Base-by-base conservation (phyloP, 1,140 invertebrate genomes). In the Wasmannia auropunctata region DNA sequence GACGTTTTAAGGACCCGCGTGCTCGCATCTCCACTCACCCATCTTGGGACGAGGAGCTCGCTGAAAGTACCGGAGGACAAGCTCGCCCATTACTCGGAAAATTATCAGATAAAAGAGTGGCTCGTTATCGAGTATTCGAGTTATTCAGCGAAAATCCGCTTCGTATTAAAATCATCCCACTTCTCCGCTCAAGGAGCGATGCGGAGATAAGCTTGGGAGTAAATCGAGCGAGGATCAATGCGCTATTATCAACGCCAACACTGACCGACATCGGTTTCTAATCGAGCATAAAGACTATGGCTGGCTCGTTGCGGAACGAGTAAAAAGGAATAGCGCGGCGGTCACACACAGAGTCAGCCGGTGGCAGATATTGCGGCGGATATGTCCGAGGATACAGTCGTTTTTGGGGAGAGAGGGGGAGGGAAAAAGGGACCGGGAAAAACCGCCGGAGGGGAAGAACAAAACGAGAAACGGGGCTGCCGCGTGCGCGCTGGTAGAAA, bases 271-370 rank as follows among this genome's bases (percentile, higher is more conserved):
- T 83, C 70, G 67, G 60, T 80, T 89, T 85, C 88, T 89, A 89
- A 90, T 89, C 85, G 88, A 79, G 74, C 62, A 62, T 90, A 74
- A 90, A 90, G 87, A 25, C 22, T 6, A n/a, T n/a, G n/a, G 60
- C 34, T 76, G 67, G 69, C 67, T 88, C 75, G 63, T 83, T 43
- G 67, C 77, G 60, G 65, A 84, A 37, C 22, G 83, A 63, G 16
- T 58, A 79, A 58, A 72, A 89, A 83, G 43, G 46, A 89, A 86
- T 60, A 60, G 58, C 65, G 54, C 72, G 40, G 31, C n/a, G 40
- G 54, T n/a, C n/a, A n/a, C 62, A n/a, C 16, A 8, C 49, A 28
- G 84, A 28, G n/a, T n/a, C 65, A 70, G 67, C 54, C 46, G 74
- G 28, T 58, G 72, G 60, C 85, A 77, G 88, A 90, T 87, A 90